Base-by-base conservation (phyloP, 2,113 vertebrate species). In the Oncorhynchus mykiss region DNA sequence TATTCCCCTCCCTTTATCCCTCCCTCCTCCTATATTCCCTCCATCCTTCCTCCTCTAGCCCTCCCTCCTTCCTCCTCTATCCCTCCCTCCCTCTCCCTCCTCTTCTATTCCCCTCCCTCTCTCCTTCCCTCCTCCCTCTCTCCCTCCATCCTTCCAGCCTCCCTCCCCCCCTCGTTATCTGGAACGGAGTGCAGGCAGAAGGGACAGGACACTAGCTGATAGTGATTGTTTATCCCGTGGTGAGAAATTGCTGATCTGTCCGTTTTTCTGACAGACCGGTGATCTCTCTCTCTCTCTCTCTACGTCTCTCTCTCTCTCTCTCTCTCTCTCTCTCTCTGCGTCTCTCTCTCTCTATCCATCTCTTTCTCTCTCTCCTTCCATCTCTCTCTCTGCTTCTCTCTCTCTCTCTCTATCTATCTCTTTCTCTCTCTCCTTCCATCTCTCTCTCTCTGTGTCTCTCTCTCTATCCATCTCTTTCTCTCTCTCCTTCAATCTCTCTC, bases 211-310 rank as follows among this genome's bases (percentile, higher is more conserved):
- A 82, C 82, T 82, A 82, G 84, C 88, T 89, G 90, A 91, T 92
- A 91, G 88, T 71, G 88, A 91, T 91, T 91, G 89, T 93, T 91
- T 91, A 90, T 91, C 89, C 87, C 81, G 84, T 80, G 80, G 86
- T 91, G 85, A 78, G 71, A 89, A 92, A 91, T 88, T 90, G 88
- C 91, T 93, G 91, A 92, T 91, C 87, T 92, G 86, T 90, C 84
- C 85, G 84, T 89, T 90, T 87, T 88, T 81, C 87, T 90, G 86
- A 88, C 88, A 87, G 88, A 77, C 18, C 80, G 84, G 88, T 91
- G 87, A 78, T 90, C 82, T 89, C 81, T 54, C 80, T 84, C 67
- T 76, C n/a, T n/a, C n/a, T n/a, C n/a, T n/a, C n/a, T n/a, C n/a
- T n/a, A n/a, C n/a, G n/a, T n/a, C n/a, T n/a, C n/a, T n/a, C n/a